phyloP scores from a whole-genome alignment of 2,888 invertebrate species.

The Branchipolynoe longqiensis region DNA sequence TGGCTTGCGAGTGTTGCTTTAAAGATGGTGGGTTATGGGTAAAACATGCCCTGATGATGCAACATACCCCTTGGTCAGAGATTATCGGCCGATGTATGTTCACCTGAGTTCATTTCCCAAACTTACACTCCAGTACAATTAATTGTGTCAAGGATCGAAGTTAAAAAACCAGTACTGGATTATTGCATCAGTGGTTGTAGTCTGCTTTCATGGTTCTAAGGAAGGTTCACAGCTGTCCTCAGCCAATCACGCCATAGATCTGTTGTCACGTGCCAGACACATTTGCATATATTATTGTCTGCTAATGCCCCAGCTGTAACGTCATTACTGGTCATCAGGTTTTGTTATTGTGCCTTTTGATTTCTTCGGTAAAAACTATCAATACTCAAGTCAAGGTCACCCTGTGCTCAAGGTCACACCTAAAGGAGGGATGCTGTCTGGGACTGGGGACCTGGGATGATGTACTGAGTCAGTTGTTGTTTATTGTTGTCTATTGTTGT shows the following conservation, averaged over 20 bases:
- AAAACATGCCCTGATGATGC: no score
- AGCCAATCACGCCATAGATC: slow-evolving; percentile 27
- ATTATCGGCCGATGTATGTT: no score
- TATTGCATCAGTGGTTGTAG: slow-evolving; percentile 25
- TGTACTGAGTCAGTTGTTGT: neutral
- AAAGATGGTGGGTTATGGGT: no score
- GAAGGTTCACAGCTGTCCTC: slow-evolving; percentile 27
- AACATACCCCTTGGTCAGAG: no score
- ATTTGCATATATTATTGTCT: slow-evolving; percentile 24
- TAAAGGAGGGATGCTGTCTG: neutral
- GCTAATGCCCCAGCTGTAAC: no score
- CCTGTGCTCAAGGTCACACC: neutral
- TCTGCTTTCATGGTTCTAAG: neutral
- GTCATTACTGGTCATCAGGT: neutral
- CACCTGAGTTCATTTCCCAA: no score
- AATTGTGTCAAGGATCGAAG: no score
- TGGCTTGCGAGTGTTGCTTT: no score
- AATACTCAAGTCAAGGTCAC: slow-evolving; percentile 1
- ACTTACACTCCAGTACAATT: no score
- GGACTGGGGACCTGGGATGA: slow-evolving; percentile 18
- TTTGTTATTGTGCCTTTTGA: slow-evolving; percentile 1
- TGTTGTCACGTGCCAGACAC: neutral
- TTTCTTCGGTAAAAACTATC: no score
- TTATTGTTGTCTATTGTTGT: neutral
- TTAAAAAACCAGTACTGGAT: no score